phyloP scores from a whole-genome alignment of 1,140 invertebrate species.

The Hycleus cichorii region DNA sequence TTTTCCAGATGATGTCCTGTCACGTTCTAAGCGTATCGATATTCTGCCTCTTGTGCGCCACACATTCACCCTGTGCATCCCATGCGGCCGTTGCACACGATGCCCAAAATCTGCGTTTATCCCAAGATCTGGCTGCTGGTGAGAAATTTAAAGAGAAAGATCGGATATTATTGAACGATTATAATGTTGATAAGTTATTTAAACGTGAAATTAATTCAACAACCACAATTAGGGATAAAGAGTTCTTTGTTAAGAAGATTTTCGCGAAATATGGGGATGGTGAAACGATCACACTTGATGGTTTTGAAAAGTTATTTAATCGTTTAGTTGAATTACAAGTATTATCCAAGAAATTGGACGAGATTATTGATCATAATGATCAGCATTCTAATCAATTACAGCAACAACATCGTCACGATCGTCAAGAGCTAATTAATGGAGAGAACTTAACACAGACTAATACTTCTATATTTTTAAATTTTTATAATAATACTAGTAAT shows the following conservation, averaged over 20 bases:
- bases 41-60: conserved; percentile 67
- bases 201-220: conserved; percentile 5
- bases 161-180: neutral
- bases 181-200: neutral
- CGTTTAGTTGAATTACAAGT: conserved; percentile 47
- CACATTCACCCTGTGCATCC: conserved; percentile 60
- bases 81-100: conserved; percentile 45
- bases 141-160: conserved; percentile 13
- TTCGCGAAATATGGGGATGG: conserved; percentile 49
- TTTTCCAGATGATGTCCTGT: conserved; percentile 40
- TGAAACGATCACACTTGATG: conserved; percentile 54
- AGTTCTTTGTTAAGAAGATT: conserved; percentile 39
- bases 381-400: conserved; percentile 30
- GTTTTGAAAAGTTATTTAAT: conserved; percentile 57
- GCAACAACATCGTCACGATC: neutral
- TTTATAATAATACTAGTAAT: too few relatives aligned
- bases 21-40: conserved; percentile 67
- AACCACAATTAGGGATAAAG: conserved; percentile 13
- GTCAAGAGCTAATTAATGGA: neutral
- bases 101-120: conserved; percentile 20
- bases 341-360: conserved; percentile 42
- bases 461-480: too few relatives aligned
- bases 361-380: conserved; percentile 13
- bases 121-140: conserved; percentile 22
- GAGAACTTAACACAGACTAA: conserved; percentile 3